Conservation (phyloP, 2,888 invertebrate species). For the Eupelmus urozonus region DNA sequence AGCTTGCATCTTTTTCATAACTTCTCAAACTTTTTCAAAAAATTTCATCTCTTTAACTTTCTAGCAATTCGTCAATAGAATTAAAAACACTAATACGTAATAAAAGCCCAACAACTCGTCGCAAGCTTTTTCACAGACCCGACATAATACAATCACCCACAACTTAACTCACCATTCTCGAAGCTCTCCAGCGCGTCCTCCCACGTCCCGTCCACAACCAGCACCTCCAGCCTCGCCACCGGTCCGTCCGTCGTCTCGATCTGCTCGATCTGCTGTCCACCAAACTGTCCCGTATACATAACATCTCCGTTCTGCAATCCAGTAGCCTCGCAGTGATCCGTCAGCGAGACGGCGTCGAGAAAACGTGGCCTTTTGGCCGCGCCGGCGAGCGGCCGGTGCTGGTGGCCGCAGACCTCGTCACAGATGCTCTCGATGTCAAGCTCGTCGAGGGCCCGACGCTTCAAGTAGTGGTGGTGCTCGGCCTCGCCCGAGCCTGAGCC, state of each 20-base stretch:
- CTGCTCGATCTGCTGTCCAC: constrained; percentile 60
- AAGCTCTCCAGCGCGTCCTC: constrained; percentile 66
- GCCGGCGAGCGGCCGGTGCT: not conserved
- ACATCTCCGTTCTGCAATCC: constrained; percentile 59
- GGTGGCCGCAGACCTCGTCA: constrained; percentile 70
- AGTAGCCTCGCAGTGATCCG: not conserved
- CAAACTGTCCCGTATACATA: constrained; percentile 28
- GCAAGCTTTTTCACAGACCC: too few relatives aligned
- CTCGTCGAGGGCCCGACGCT: constrained; percentile 72
- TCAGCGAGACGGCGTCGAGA: not conserved
- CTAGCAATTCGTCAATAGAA: too few relatives aligned
- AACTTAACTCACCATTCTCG: constrained; percentile 63
- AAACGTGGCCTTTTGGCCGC: constrained; percentile 33
- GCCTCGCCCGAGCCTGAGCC: constrained; percentile 66
- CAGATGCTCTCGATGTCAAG: constrained; percentile 73
- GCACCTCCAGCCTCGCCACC: constrained; percentile 72
- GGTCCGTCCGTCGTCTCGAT: constrained; percentile 63
- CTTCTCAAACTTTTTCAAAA: too few relatives aligned
- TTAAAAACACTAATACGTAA: too few relatives aligned
- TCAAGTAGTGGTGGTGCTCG: constrained; percentile 54
- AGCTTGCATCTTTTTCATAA: too few relatives aligned
- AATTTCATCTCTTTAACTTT: too few relatives aligned
- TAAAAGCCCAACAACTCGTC: too few relatives aligned
- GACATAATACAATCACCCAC: too few relatives aligned
- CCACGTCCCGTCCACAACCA: constrained; percentile 74